Percentiles rank a stretch among this genome's conserved stretches.
Evolutionary conservation across 2,888 invertebrate species (phyloP).

Genomic region (Stomorhina lunata): DNA sequence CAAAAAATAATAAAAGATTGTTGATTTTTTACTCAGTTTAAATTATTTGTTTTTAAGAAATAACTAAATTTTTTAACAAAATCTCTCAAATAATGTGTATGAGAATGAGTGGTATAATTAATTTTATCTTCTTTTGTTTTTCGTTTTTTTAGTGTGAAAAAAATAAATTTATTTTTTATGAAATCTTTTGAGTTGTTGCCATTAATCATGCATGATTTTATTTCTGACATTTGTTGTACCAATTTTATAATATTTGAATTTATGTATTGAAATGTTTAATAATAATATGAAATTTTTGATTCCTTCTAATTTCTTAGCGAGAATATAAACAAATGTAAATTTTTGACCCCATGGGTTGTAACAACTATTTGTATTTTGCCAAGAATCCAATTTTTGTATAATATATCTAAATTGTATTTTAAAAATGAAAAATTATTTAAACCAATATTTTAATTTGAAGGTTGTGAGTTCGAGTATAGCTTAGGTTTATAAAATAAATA

Average conservation of each 20-base stretch:
- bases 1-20: neutral
- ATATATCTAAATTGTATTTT: too few species aligned
- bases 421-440: too few species aligned
- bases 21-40: slow-evolving; percentile 9
- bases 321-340: neutral
- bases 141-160: neutral
- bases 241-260: neutral
- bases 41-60: neutral
- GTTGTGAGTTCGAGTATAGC: too few species aligned
- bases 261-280: neutral
- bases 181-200: slow-evolving; percentile 1
- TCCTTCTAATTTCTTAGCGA: too few species aligned
- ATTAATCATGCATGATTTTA: slow-evolving; percentile 27
- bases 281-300: neutral
- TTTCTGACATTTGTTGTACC: slow-evolving; percentile 29
- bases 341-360: too few species aligned
- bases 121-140: slow-evolving; percentile 10
- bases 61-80: neutral
- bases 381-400: too few species aligned
- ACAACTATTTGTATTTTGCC: too few species aligned
- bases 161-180: slow-evolving; percentile 2
- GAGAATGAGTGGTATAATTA: neutral
- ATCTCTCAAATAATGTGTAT: neutral
- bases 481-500: too few species aligned
- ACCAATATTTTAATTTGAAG: too few species aligned